Percentiles rank a stretch among this genome's conserved stretches.
Conservation (phyloP, 2,113 vertebrate species). For the Pelecanoides urinatrix region DNA sequence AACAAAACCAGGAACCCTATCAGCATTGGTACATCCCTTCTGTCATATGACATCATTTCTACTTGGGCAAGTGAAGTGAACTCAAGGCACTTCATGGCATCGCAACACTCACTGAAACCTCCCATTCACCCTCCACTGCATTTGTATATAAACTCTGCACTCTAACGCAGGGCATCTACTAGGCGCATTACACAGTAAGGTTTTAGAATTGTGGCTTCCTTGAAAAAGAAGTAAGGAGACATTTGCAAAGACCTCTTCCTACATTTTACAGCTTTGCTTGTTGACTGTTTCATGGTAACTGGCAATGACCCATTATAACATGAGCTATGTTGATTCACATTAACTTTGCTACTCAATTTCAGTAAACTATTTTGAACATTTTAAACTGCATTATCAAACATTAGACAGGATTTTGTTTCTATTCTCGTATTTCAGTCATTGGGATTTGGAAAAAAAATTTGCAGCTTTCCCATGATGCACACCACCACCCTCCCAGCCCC, state of each 20-base stretch:
- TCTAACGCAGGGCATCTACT: background rate
- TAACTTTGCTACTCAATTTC: background rate
- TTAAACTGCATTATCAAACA: background rate
- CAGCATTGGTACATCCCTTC: background rate
- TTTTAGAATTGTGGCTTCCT: background rate
- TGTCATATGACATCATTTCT: background rate
- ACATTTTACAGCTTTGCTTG: background rate
- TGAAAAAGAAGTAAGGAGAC: background rate
- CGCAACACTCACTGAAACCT: background rate
- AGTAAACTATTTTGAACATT: background rate
- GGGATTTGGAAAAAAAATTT: background rate
- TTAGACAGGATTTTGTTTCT: background rate
- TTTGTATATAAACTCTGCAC: background rate
- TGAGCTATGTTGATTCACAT: background rate
- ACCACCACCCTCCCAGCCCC: background rate
- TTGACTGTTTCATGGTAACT: background rate
- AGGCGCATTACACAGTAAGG: background rate
- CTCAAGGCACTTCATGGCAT: rapidly evolving
- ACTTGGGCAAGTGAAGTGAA: background rate
- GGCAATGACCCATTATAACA: background rate
- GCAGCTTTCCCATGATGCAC: background rate
- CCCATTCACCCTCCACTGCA: background rate
- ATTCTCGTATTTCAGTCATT: background rate
- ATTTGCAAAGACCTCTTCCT: background rate
- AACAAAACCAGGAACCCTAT: background rate